Evolutionary conservation across 2,113 vertebrate genomes (phyloP).

Genomic region (Microtus richardsoni): DNA sequence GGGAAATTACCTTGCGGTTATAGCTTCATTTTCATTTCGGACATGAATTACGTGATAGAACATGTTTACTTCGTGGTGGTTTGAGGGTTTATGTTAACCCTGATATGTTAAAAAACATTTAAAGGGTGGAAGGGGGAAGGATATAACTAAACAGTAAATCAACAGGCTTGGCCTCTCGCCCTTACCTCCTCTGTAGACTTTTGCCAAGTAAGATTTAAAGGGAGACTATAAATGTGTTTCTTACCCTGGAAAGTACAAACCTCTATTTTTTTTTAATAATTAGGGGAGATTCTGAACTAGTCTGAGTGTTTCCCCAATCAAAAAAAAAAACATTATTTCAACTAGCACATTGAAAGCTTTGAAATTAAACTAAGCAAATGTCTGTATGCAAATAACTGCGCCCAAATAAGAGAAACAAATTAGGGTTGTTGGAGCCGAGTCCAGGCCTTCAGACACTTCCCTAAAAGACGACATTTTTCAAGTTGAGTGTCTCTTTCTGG

Average conservation of each 20-base stretch:
- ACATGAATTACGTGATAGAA: conserved; percentile 53
- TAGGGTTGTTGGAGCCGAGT: not conserved
- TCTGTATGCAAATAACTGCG: conserved; percentile 56
- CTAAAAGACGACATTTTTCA: conserved; percentile 58
- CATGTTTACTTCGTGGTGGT: conserved; percentile 45
- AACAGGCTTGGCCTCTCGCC: not conserved
- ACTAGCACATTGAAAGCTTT: conserved; percentile 53
- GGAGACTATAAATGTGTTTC: conserved; percentile 55
- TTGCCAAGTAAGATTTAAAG: conserved; percentile 62
- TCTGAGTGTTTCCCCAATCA: conserved; percentile 29
- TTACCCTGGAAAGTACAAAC: conserved; percentile 72
- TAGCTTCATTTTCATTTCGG: conserved; percentile 57
- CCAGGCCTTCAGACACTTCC: conserved; percentile 39
- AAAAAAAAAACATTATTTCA: conserved; percentile 37
- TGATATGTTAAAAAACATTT: conserved; percentile 51
- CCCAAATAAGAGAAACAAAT: conserved; percentile 72
- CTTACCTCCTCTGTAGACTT: conserved; percentile 57
- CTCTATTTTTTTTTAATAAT: conserved; percentile 54
- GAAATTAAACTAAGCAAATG: conserved; percentile 50
- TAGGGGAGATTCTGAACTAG: conserved; percentile 56
- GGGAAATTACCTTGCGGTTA: conserved; percentile 51
- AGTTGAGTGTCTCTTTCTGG: not conserved
- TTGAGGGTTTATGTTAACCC: conserved; percentile 56
- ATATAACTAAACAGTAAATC: conserved; percentile 55
- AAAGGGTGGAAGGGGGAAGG: conserved; percentile 3